Evolutionary conservation across 1,140 invertebrate genomes (phyloP), one percentile per base, ranked within the genome.

Genomic region (Brachionus plicatilis): DNA sequence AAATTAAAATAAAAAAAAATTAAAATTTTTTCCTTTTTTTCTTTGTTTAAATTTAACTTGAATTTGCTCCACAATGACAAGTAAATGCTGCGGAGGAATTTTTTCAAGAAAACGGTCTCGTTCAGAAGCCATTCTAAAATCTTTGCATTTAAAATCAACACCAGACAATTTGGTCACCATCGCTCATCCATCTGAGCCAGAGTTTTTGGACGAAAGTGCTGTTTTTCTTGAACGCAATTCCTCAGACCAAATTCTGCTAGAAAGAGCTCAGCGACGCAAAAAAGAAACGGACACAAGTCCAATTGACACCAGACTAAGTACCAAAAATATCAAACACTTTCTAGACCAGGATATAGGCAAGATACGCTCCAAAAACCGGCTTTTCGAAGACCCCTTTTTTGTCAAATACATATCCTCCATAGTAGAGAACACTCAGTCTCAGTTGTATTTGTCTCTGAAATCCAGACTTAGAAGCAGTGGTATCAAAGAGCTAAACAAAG

Each of bases 331-430:
- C 3, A 41, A 65, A 27, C 20, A 12, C 17, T 82, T 82, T 82
- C 29, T 82, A 20, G 37, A 60, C 33, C 79, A 82, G 27, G 53
- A 68, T 8, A 65, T 82, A 14, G 17, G 20, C 33, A 82, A 60
- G 60, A 65, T 82, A 27, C 20, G 79, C 9, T 65, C 53, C 0
- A 82, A 68, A 60, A 60, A 82, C 17, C 56, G 33, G 6, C 12
- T 65, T 12, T 82, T 82, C 45, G 56, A 82, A 45, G 79, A 82
- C 24, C 24, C 79, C 7, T 82, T 45, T 82, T 82, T 82, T 66
- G 47, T 82, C 3, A 82, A 68, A 82, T 60, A 65, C 7, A 41
- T 82, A 0, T 82, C 79, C 6, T 82, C 79, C 24, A 82, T 82
- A 14, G 79, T 82, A 11, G 79, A 82, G 29, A 68, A 82, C 65